Percentiles rank a stretch among this genome's conserved stretches.
These are phyloP conservation scores for Fragum fragum DNA, from an alignment of 2,888 invertebrate species.

Conservation along the genomic window DNA sequence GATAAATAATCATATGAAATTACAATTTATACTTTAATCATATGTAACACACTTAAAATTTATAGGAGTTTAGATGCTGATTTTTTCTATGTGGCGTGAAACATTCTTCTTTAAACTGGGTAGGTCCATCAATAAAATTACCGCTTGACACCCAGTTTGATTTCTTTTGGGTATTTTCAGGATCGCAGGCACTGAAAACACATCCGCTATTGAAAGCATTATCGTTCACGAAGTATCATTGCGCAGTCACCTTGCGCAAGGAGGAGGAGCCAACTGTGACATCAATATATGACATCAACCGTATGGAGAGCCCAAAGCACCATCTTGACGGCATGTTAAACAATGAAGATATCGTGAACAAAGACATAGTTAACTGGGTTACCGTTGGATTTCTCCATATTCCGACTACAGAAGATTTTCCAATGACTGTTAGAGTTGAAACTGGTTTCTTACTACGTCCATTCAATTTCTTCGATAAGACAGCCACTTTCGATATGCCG, in stretches of 20 bases:
- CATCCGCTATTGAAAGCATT: slow-evolving; percentile 67
- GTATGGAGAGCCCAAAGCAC: slow-evolving; percentile 59
- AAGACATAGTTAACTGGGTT: slow-evolving; percentile 74
- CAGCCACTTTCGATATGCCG: slow-evolving; percentile 72
- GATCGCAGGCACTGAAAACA: slow-evolving; percentile 31
- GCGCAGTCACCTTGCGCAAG: slow-evolving; percentile 71
- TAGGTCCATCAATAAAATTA: too few species aligned
- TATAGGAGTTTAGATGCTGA: too few species aligned
- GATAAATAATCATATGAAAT: too few species aligned
- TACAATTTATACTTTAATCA: too few species aligned
- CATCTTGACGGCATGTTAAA: slow-evolving; percentile 65
- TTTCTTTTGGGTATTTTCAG: slow-evolving; percentile 13
- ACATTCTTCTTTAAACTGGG: too few species aligned
- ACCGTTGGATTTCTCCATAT: slow-evolving; percentile 74
- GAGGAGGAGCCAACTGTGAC: slow-evolving; percentile 68
- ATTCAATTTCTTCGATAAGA: slow-evolving; percentile 75
- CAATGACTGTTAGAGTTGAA: slow-evolving; percentile 72
- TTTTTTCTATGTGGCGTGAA: too few species aligned
- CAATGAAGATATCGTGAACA: slow-evolving; percentile 69
- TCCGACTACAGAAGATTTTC: slow-evolving; percentile 75
- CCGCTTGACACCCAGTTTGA: too few species aligned
- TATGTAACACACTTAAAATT: too few species aligned
- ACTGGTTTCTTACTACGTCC: slow-evolving; percentile 71
- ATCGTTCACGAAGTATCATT: slow-evolving; percentile 74
- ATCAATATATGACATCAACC: slow-evolving; percentile 62